Base-by-base conservation (phyloP, 2,797 vertebrate species). In the Bovichtus variegatus region DNA sequence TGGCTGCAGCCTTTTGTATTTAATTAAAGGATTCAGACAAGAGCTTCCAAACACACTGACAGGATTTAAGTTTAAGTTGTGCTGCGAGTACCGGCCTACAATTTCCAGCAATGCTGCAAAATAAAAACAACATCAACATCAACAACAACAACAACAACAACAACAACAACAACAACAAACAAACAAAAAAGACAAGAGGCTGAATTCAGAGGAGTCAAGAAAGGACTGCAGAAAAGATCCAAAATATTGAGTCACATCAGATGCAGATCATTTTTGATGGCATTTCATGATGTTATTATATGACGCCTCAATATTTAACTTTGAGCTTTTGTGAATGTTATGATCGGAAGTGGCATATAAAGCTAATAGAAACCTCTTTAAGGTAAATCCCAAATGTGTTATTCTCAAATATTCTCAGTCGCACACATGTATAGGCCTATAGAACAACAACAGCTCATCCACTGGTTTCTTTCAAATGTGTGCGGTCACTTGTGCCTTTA, bases 1-100 rank as follows among this genome's bases (percentile, higher is more conserved):
- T 66, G 44, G 27, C 58, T 74, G 41, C 57, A 72, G 78, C 15
- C 54, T 57, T 49, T 81, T 84, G 82, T 86, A 58, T 84, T 61
- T 57, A 66, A 72, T 46, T 46, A 54, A 74, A 76, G 10, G 10
- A 65, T 21, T 18, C 25, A 31, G 29, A 27, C 31, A 43, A 15
- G 16, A 79, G 62, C 79, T 83, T 82, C 18, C 29, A 64, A 77
- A 80, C 5, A 23, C 34, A 66, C 23, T 3, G 40, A 51, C 1
- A 25, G 1, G 43, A 73, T 78, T 76, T n/a, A 67, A 72, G 21
- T 60, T 34, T 34, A 29, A 57, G 44, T n/a, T 69, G 19, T 54
- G 8, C 9, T 40, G 21, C 3, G 8, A 47, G 10, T 5, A 16
- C 1, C 15, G 38, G 21, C 1, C 8, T 10, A 19, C 15, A 25